A percentile compares a stretch with the other conserved stretches of the same genome.
phyloP scores from a whole-genome alignment of 2,888 invertebrate genomes.

The Campaea margaritaria region DNA sequence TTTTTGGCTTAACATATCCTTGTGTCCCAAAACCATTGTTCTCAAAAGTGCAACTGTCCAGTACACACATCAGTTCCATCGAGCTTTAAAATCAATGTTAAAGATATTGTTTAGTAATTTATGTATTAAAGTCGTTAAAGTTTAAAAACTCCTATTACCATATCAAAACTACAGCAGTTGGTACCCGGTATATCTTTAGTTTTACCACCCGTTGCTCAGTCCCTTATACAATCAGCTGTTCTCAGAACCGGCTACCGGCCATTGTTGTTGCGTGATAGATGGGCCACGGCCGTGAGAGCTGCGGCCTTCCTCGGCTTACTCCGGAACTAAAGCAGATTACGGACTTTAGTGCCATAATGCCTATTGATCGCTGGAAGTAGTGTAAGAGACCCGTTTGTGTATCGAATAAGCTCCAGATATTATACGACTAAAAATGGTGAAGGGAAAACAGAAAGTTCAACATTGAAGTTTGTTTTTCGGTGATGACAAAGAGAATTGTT shows the following conservation, averaged over 20 bases:
- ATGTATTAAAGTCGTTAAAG: too few species aligned
- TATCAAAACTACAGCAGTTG: too few species aligned
- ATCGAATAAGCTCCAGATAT: background rate
- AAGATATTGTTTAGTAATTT: too few species aligned
- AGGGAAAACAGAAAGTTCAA: background rate
- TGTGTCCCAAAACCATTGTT: too few species aligned
- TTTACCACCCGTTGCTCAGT: constrained; percentile 1
- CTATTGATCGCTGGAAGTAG: constrained; percentile 3
- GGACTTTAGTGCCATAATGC: constrained; percentile 35
- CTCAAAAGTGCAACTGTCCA: too few species aligned
- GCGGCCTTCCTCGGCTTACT: constrained; percentile 57
- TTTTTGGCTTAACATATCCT: too few species aligned
- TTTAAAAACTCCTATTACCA: too few species aligned
- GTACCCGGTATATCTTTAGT: background rate
- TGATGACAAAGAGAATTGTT: too few species aligned
- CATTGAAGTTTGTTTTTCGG: background rate
- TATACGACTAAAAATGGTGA: background rate
- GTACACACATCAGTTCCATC: too few species aligned
- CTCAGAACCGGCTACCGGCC: constrained; percentile 43
- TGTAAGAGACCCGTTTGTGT: background rate
- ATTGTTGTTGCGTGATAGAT: constrained; percentile 73
- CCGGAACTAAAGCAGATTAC: constrained; percentile 45
- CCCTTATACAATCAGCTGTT: constrained; percentile 57
- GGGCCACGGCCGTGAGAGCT: constrained; percentile 65
- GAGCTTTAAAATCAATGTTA: too few species aligned